These are phyloP conservation scores for Myanophis thanlyinensis DNA, from an alignment of 2,113 vertebrate species.

Conservation along the genomic window DNA sequence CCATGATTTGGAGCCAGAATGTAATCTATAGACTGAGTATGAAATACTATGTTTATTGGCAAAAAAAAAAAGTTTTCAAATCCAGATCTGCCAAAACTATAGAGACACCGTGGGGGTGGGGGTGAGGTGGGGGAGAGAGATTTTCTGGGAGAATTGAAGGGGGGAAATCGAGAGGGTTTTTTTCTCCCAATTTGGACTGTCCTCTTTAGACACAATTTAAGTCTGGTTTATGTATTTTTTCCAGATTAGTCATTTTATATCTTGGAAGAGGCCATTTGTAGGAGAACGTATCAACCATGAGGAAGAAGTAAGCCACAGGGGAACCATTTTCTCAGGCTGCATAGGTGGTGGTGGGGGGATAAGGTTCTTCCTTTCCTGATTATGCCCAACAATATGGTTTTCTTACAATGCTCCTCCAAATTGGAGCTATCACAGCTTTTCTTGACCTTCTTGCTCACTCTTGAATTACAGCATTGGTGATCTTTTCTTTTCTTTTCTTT, in stretches of 20 bases:
- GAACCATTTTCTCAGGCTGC: background rate
- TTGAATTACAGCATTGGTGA: background rate
- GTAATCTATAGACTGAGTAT: background rate
- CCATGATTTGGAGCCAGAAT: background rate
- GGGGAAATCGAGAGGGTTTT: background rate
- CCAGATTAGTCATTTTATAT: background rate
- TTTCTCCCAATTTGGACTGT: background rate
- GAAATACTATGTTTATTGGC: background rate
- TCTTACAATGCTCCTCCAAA: background rate
- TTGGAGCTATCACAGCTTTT: background rate
- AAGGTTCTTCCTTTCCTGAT: background rate
- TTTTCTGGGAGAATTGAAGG: background rate
- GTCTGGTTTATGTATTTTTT: background rate
- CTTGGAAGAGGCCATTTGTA: background rate
- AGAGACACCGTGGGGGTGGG: background rate
- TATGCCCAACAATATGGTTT: background rate
- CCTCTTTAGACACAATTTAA: background rate
- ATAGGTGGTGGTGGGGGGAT: fast-evolving
- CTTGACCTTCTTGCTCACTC: background rate
- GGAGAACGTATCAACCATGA: background rate
- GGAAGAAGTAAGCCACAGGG: background rate
- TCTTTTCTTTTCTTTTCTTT: too few relatives aligned
- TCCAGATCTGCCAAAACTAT: background rate
- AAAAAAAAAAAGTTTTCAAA: background rate
- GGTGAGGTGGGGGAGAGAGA: background rate